Conservation (phyloP, 2,888 invertebrate genomes). For the Plebejus anna region DNA sequence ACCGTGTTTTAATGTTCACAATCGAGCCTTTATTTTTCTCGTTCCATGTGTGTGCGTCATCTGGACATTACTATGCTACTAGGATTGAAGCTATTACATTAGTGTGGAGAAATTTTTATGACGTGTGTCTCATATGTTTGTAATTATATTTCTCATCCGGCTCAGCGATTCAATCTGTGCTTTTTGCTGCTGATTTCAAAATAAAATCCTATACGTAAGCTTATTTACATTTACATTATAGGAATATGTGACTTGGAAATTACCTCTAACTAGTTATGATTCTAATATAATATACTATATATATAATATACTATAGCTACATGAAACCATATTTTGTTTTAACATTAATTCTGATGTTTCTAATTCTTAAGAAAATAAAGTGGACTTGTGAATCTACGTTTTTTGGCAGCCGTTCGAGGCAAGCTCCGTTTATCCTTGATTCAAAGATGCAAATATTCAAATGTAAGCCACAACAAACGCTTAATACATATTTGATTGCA, state of each 20-base stretch:
- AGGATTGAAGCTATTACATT: conserved; percentile 4
- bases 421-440: conserved; percentile 37
- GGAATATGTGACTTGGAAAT: background rate
- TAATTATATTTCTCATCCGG: conserved; percentile 18
- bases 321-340: background rate
- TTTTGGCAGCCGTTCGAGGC: conserved; percentile 36
- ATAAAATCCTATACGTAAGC: background rate
- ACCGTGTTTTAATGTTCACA: conserved; percentile 52
- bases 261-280: background rate
- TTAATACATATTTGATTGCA: conserved; percentile 72
- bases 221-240: background rate
- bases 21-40: conserved; percentile 50
- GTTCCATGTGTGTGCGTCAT: conserved; percentile 41
- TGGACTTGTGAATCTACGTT: background rate
- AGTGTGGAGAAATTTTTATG: conserved; percentile 23
- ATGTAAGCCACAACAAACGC: conserved; percentile 55
- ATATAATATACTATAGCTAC: background rate
- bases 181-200: background rate
- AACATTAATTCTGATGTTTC: background rate
- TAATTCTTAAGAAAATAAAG: background rate
- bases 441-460: conserved; percentile 61
- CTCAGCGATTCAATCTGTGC: conserved; percentile 16
- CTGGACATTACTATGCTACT: conserved; percentile 5
- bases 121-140: conserved; percentile 16
- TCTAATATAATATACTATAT: background rate